Percentiles rank a stretch among this genome's conserved stretches.
These are phyloP conservation scores for Piscicola geometra DNA, from an alignment of 2,888 invertebrate species.

Conservation along the genomic window DNA sequence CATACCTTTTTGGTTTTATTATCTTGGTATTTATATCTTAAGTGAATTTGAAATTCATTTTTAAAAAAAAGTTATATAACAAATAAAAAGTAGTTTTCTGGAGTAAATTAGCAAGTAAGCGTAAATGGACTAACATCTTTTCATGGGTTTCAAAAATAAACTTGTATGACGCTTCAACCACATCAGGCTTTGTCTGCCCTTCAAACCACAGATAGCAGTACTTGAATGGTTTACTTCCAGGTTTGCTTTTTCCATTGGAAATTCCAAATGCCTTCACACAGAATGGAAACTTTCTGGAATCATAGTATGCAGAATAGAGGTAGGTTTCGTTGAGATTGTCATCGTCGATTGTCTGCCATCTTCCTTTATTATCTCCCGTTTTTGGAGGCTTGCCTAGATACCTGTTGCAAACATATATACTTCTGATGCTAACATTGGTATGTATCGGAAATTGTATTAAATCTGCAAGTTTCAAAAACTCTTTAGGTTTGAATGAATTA, in stretches of 20 bases:
- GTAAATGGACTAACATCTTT: constrained; percentile 28
- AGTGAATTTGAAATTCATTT: too few species aligned
- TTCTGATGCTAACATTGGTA: not conserved
- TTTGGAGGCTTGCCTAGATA: not conserved
- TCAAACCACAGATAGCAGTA: constrained; percentile 39
- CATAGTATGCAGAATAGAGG: constrained; percentile 39
- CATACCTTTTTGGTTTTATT: constrained; percentile 18
- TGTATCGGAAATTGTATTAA: not conserved
- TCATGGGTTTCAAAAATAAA: constrained; percentile 40
- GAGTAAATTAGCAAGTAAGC: too few species aligned
- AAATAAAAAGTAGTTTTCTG: too few species aligned
- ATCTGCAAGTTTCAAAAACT: constrained; percentile 5
- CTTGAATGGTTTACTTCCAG: constrained; percentile 12
- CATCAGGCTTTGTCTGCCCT: not conserved
- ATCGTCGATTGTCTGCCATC: constrained; percentile 20
- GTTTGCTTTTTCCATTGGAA: constrained; percentile 13
- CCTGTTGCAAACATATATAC: not conserved
- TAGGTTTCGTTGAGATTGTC: constrained; percentile 33
- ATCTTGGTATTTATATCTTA: too few species aligned
- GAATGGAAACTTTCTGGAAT: constrained; percentile 22
- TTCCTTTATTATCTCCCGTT: not conserved
- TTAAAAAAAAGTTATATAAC: too few species aligned
- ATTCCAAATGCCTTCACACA: constrained; percentile 33
- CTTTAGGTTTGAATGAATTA: constrained; percentile 7
- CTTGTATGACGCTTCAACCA: constrained; percentile 32